Evolutionary conservation across 2,797 vertebrate genomes (phyloP).

Genomic region (Bufotes viridis): DNA sequence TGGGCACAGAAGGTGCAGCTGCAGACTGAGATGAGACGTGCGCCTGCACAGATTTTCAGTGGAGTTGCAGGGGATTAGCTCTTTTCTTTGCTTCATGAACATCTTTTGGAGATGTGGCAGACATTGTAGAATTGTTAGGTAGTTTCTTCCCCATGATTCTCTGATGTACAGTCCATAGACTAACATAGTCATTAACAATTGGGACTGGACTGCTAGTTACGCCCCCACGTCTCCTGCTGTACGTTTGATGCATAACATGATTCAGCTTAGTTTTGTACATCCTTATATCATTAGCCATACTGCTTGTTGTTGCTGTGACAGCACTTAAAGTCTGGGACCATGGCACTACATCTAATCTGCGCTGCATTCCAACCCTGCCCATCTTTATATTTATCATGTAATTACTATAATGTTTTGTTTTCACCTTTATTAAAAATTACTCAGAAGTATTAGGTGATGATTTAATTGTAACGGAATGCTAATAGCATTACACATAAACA

Average conservation of each 20-base stretch:
- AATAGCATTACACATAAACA: neutral
- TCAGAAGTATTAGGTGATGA: neutral
- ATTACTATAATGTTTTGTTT: neutral
- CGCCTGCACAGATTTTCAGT: no score
- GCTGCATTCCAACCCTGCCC: conserved; percentile 35
- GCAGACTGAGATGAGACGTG: no score
- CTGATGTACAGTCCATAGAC: neutral
- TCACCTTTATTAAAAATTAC: neutral
- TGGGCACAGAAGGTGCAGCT: no score
- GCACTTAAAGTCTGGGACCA: neutral
- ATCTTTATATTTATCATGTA: neutral
- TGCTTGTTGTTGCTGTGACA: neutral
- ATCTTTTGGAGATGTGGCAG: conserved; percentile 1
- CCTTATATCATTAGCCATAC: conserved; percentile 1
- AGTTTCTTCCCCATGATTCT: neutral
- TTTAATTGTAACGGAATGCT: neutral
- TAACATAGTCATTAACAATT: neutral
- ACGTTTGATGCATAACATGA: conserved; percentile 17
- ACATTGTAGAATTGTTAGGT: neutral
- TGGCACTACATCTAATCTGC: conserved; percentile 30
- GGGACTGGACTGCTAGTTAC: neutral
- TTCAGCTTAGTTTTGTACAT: conserved; percentile 6
- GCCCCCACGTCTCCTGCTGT: neutral
- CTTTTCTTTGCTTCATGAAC: neutral
- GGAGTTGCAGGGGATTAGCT: no score